Evolutionary conservation across 2,113 vertebrate species (phyloP), one percentile per base, ranked within the genome.

Genomic region (Stercorarius parasiticus): DNA sequence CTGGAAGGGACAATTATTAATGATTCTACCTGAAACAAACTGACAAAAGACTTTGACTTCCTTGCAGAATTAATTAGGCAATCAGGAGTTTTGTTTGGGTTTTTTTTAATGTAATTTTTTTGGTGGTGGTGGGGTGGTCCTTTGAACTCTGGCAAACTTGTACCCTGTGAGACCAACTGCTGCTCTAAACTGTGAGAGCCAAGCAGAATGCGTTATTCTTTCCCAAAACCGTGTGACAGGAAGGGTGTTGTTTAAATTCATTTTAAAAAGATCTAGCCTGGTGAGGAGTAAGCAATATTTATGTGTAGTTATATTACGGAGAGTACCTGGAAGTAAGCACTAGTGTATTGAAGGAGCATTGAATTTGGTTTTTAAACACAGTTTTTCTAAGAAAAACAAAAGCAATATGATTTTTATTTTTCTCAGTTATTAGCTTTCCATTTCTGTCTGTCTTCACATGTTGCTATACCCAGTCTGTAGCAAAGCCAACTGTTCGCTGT

Each of bases 301-400:
- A 49, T 70, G 72, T 52, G 34, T 53, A 90, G 88, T 90, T 88
- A 95, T 52, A 93, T 95, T 92, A 76, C 22, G 32, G 32, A 66
- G 56, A 72, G 70, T 72, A 92, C 62, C 59, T 84, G 80, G 36
- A 86, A 77, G 87, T 94, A 92, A 53, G 27, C 61, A 40, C 18
- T 49, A 56, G 61, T 82, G 13, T 87, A 62, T 53, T 67, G 81
- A 88, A 80, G 70, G 73, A 80, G 4, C 73, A 53, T 9, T 78
- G 34, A 93, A 78, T 45, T 58, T 70, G 36, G 1, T 17, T 95
- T 95, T 97, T 93, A 90, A 96, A 82, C 59, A 85, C 29, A 71
- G 2, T 74, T 92, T 88, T 97, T 86, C 65, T 83, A 72, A 89
- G 86, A 96, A 93, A 94, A 93, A 72, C 62, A 95, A 85, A 93